A percentile compares a stretch with the other conserved stretches of the same genome.
These are phyloP conservation scores for Poliocrania exsul DNA, from an alignment of 2,797 vertebrate species.

Conservation along the genomic window DNA sequence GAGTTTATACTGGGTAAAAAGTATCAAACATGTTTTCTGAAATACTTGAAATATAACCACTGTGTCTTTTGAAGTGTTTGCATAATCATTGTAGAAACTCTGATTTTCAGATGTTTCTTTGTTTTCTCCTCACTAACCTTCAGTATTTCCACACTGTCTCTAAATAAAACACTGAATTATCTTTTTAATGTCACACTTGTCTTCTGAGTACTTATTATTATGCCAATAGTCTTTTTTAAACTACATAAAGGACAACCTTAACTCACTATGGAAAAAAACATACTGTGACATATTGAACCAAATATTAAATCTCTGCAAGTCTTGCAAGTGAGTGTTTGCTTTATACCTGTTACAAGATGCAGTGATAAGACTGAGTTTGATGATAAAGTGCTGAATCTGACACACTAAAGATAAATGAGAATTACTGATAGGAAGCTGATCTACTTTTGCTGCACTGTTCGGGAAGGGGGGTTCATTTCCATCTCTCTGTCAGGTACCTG, in stretches of 20 bases:
- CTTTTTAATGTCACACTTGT: neutral
- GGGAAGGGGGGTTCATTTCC: slow-evolving; percentile 8
- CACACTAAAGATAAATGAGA: slow-evolving; percentile 71
- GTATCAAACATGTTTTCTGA: neutral
- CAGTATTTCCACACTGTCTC: neutral
- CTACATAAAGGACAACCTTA: slow-evolving; percentile 3
- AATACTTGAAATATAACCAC: neutral
- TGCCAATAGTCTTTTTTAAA: neutral
- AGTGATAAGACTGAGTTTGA: slow-evolving; percentile 61
- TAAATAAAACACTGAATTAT: neutral
- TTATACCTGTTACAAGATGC: slow-evolving; percentile 30
- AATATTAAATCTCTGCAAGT: slow-evolving; percentile 32
- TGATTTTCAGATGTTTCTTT: neutral
- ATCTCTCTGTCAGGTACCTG: slow-evolving; percentile 61
- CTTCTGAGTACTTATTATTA: slow-evolving; percentile 23
- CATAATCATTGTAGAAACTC: neutral
- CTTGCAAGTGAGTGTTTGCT: slow-evolving; percentile 35
- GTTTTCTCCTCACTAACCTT: neutral
- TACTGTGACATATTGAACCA: neutral
- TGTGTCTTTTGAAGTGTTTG: slow-evolving; percentile 1
- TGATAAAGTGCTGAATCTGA: slow-evolving; percentile 62
- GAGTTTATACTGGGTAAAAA: neutral
- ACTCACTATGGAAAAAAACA: neutral
- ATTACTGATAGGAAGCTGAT: slow-evolving; percentile 66
- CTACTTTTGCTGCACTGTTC: slow-evolving; percentile 48